Base-by-base conservation (phyloP, 2,797 vertebrate genomes). In the Hozukius guyotensis region DNA sequence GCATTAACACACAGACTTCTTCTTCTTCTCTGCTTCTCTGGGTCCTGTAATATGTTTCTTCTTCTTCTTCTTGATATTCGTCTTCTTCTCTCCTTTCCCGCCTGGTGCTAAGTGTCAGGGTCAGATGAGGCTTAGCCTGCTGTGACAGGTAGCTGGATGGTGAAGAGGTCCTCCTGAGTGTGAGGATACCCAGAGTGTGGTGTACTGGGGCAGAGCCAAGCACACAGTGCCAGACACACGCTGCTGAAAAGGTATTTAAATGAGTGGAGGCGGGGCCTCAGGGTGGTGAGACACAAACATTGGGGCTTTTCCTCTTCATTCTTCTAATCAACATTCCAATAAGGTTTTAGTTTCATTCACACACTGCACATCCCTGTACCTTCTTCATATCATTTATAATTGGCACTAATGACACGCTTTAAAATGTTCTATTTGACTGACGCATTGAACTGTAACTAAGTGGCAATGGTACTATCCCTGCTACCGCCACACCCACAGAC, bases 241-340 rank as follows among this genome's bases (percentile, higher is more conserved):
- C 73, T 29, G 27, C 12, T 57, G 38, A 36, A 72, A 62, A 69
- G n/a, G 29, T 5, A 64, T 78, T 83, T 81, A 80, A 84, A 63
- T 78, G 53, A 55, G 7, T n/a, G 68, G 81, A 24, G 87, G 91
- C 42, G 91, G 80, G 18, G 88, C 85, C 11, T 59, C 4, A 8
- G 24, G 14, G 14, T 8, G 38, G 6, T 49, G 27, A 59, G 9
- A 29, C 3, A 60, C 6, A 62, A 49, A 55, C 46, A 27, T n/a
- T 0, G 16, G 25, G 13, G 42, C 27, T 73, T 74, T 84, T 36
- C 34, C 74, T 66, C 29, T 18, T 46, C 42, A 46, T 46, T 46
- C 42, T 46, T 46, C 55, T 62, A 0, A 32, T 22, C 27, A 80
- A 14, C 8, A 42, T 52, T 57, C 29, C 27, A 46, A 56, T 16